Conservation (phyloP, 2,113 vertebrate genomes). For the Rhinoderma darwinii region DNA sequence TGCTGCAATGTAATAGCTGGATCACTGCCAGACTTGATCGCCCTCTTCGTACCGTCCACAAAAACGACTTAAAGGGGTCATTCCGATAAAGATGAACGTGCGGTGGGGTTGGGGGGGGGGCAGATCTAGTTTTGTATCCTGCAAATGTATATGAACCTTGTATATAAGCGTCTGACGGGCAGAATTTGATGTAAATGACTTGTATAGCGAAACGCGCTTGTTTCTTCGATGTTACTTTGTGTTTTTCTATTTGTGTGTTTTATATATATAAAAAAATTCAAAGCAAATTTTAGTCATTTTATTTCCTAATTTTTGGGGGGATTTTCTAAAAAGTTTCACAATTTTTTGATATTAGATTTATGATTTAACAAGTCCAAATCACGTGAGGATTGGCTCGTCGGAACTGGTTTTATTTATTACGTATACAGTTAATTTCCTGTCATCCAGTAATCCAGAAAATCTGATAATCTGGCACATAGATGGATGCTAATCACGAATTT, state of each 20-base stretch:
- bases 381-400: too few relatives aligned
- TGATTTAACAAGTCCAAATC: too few relatives aligned
- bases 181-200: constrained; percentile 32
- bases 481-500: too few relatives aligned
- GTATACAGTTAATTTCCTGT: too few relatives aligned
- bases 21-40: constrained; percentile 45
- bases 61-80: background rate
- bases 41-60: background rate
- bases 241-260: constrained; percentile 21
- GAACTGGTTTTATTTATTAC: too few relatives aligned
- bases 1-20: constrained; percentile 48
- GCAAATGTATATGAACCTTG: constrained; percentile 32
- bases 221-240: constrained; percentile 19
- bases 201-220: constrained; percentile 1
- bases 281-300: background rate
- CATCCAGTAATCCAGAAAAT: too few relatives aligned
- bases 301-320: too few relatives aligned
- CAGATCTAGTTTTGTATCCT: constrained; percentile 14
- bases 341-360: too few relatives aligned
- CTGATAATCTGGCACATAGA: too few relatives aligned
- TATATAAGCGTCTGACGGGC: background rate
- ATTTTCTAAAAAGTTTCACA: too few relatives aligned
- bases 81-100: background rate
- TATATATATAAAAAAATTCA: constrained; percentile 34
- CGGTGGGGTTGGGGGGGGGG: background rate